These are phyloP conservation scores for Noctua fimbriata DNA, from an alignment of 2,888 invertebrate genomes.

Conservation along the genomic window DNA sequence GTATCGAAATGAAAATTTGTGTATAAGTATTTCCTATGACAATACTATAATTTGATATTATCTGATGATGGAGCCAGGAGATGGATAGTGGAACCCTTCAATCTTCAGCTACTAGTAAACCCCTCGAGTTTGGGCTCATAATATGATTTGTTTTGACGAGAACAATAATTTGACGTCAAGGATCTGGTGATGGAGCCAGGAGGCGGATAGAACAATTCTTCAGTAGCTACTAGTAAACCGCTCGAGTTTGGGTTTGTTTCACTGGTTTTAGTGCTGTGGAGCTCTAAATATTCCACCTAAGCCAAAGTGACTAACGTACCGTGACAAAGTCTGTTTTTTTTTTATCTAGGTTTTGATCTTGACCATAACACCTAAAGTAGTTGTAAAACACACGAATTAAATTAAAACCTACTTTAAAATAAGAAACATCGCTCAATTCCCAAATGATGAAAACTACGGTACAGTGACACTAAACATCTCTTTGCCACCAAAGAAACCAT, in stretches of 20 bases:
- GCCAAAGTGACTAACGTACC: not conserved
- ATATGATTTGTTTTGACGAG: too few species aligned
- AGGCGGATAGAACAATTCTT: too few species aligned
- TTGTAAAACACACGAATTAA: not conserved
- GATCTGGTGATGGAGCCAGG: too few species aligned
- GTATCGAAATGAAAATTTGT: too few species aligned
- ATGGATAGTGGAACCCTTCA: not conserved
- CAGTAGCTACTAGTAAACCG: not conserved
- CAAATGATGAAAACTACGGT: not conserved
- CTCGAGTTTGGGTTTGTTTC: not conserved
- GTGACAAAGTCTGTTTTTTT: too few species aligned
- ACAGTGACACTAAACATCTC: not conserved
- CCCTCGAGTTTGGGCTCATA: too few species aligned
- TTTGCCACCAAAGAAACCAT: constrained; percentile 6
- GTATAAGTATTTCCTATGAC: too few species aligned
- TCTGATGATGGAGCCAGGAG: not conserved
- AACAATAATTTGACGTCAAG: too few species aligned
- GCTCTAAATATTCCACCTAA: not conserved
- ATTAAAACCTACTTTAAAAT: not conserved
- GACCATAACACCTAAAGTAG: not conserved
- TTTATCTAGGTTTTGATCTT: not conserved
- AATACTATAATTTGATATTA: too few species aligned
- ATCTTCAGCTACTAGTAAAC: too few species aligned
- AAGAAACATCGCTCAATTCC: too few species aligned
- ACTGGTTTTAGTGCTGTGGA: not conserved